Conservation (phyloP, 2,797 vertebrate genomes). For the Graptemys geographica region DNA sequence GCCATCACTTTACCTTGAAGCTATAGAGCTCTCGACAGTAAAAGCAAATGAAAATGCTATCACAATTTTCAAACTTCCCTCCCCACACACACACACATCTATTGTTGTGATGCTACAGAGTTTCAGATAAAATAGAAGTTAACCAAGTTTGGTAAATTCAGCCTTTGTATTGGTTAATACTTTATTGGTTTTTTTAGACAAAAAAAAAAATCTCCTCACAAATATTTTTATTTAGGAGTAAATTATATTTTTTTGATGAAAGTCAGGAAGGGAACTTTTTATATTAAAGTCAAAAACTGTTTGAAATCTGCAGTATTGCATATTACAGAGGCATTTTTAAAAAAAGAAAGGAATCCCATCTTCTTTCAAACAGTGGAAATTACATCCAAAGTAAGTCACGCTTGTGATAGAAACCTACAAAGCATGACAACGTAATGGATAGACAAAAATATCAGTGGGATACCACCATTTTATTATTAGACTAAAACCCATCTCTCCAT, state of each 20-base stretch:
- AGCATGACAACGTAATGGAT: not conserved
- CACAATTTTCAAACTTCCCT: not conserved
- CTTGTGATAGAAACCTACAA: not conserved
- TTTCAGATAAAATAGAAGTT: not conserved
- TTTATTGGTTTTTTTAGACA: not conserved
- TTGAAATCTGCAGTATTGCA: not conserved
- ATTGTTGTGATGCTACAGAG: not conserved
- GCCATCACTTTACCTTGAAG: conserved; percentile 56
- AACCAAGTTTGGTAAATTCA: not conserved
- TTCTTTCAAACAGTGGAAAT: not conserved
- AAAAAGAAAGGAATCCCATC: not conserved
- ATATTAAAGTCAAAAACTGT: not conserved
- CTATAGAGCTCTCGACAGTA: conserved; percentile 31
- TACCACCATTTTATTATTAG: not conserved
- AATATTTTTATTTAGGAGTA: not conserved
- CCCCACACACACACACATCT: not conserved
- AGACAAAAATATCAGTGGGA: not conserved
- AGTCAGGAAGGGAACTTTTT: not conserved
- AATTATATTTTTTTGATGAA: not conserved
- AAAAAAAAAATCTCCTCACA: not conserved
- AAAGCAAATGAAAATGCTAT: conserved; percentile 36
- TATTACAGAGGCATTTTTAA: not conserved
- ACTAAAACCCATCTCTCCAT: not conserved
- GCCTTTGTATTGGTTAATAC: not conserved
- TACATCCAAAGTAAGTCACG: not conserved